phyloP scores from a whole-genome alignment of 2,888 invertebrate species.

The Andrena camellia region DNA sequence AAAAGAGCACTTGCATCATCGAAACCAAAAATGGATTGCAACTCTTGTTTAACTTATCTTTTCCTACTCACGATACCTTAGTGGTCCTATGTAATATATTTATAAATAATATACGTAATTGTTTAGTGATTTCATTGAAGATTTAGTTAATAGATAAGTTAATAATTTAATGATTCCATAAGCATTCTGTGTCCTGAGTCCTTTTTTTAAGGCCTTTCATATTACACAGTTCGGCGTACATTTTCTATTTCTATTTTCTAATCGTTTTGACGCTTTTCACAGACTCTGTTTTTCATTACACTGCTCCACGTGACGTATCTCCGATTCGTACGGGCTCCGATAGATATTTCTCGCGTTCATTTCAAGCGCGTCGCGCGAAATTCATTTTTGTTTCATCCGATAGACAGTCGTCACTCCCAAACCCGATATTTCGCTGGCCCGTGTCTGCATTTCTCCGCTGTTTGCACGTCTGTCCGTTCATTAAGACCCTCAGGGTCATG shows the following conservation, averaged over 20 bases:
- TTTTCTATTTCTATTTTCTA: not conserved
- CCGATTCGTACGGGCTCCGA: not conserved
- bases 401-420: not conserved
- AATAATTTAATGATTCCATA: too few relatives aligned
- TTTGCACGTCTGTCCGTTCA: constrained; percentile 26
- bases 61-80: too few relatives aligned
- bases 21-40: too few relatives aligned
- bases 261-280: not conserved
- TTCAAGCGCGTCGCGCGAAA: not conserved
- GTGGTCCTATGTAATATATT: too few relatives aligned
- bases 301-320: not conserved
- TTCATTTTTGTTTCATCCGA: not conserved
- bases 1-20: too few relatives aligned
- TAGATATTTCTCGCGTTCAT: not conserved
- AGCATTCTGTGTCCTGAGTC: too few relatives aligned
- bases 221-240: too few relatives aligned
- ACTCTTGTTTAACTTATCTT: too few relatives aligned
- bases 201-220: too few relatives aligned
- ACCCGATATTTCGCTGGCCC: not conserved
- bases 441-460: constrained; percentile 12
- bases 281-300: not conserved
- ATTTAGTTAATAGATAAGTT: too few relatives aligned
- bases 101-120: too few relatives aligned
- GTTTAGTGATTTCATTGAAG: too few relatives aligned
- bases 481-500: constrained; percentile 31